These are phyloP conservation scores for Microtus ochrogaster DNA, from an alignment of 2,113 vertebrate genomes.

Conservation along the genomic window DNA sequence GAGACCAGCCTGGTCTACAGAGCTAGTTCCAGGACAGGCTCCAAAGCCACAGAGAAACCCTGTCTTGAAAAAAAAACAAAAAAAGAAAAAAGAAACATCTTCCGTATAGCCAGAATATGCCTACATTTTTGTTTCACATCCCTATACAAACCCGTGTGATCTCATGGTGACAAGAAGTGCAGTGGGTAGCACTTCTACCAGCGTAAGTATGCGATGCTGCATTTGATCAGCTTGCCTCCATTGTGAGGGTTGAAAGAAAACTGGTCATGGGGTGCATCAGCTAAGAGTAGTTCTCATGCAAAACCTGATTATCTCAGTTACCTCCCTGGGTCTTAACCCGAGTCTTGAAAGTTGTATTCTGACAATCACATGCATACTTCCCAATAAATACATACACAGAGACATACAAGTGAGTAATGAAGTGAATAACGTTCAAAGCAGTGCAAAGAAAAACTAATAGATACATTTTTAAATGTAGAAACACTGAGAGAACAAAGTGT, in stretches of 20 bases:
- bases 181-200: not conserved
- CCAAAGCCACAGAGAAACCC: too few species aligned
- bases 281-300: not conserved
- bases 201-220: not conserved
- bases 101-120: not conserved
- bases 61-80: too few species aligned
- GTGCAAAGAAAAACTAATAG: not conserved
- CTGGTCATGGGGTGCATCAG: not conserved
- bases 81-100: not conserved
- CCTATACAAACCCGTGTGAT: not conserved
- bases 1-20: too few species aligned
- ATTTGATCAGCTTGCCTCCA: not conserved
- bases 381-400: not conserved
- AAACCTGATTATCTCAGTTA: not conserved
- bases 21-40: too few species aligned
- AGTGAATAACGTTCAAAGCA: not conserved
- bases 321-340: not conserved
- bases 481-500: not conserved
- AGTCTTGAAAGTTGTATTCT: not conserved
- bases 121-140: not conserved
- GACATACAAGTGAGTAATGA: not conserved
- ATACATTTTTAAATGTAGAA: not conserved
- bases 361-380: not conserved
- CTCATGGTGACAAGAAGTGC: not conserved
- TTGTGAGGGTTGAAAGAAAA: not conserved